Evolutionary conservation across 2,888 invertebrate species (phyloP), one percentile per base, ranked within the genome.

Genomic region (Pandemis heparana): DNA sequence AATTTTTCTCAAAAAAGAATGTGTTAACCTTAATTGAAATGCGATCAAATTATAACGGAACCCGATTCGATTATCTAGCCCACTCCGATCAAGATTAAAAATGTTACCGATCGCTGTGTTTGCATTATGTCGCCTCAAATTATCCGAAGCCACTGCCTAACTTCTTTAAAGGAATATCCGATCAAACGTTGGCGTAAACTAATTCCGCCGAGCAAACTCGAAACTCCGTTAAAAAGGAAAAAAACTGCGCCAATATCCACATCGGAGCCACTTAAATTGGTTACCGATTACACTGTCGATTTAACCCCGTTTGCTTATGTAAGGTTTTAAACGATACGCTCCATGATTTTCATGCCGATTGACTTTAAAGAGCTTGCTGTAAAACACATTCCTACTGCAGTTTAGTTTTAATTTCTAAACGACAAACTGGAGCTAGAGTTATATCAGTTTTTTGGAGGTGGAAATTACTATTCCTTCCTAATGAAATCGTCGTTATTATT

Each of bases 181-280:
- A 94, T 94, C 91, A 92, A 94, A 93, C 91, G 90, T 86, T 82
- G 87, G 83, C 85, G 92, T 89, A 93, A 93, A 94, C 94, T 92
- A 93, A 94, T 94, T 93, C 86, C 91, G 83, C 77, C 81, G 88
- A 89, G 92, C 89, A 91, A 94, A 94, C 92, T 92, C 85, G 83
- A 85, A 90, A 88, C 89, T 89, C 87, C 81, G 79, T 87, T 86
- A 85, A 91, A 90, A 87, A 84, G 82, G 79, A 83, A 88, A 89
- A 89, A 73, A 91, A 86, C 76, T 81, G 79, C 79, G 77, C 85
- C 86, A 85, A 88, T 86, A 89, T 89, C 88, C 85, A 86, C 86
- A 87, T 85, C 86, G 85, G 80, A 80, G 82, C 80, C 80, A 86
- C 83, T 86, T 87, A 90, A 92, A 92, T 91, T 90, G 91, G 90